Conservation (phyloP, 2,888 invertebrate genomes). For the Nezara viridula region DNA sequence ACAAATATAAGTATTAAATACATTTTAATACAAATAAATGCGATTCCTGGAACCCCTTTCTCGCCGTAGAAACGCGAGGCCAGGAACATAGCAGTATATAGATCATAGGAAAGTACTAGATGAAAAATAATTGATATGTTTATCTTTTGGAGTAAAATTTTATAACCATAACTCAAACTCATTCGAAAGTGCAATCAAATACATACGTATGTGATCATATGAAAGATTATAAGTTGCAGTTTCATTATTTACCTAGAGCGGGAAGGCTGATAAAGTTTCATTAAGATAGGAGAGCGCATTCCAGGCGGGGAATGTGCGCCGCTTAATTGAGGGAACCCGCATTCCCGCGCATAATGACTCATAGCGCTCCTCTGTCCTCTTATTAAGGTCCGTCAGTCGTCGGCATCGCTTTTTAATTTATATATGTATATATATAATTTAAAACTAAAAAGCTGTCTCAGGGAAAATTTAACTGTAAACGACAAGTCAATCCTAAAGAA, state of each 20-base stretch:
- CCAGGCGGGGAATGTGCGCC: conserved; percentile 19
- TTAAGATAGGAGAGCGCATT: conserved; percentile 35
- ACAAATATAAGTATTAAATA: too few relatives aligned
- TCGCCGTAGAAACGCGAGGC: too few relatives aligned
- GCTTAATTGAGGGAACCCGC: conserved; percentile 40
- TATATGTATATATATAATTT: background rate
- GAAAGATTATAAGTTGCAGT: background rate
- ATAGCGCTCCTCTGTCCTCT: background rate
- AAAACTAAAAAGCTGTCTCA: background rate
- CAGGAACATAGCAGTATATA: too few relatives aligned
- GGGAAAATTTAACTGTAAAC: too few relatives aligned
- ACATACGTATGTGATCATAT: background rate
- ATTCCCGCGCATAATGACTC: background rate
- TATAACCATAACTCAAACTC: background rate
- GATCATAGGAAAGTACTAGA: too few relatives aligned
- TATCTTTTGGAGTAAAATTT: too few relatives aligned
- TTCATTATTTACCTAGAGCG: conserved; percentile 14
- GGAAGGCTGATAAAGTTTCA: conserved; percentile 38
- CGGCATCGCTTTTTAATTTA: background rate
- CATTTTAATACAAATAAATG: too few relatives aligned
- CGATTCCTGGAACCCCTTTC: too few relatives aligned
- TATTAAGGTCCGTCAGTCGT: background rate
- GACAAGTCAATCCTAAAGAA: too few relatives aligned
- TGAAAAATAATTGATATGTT: too few relatives aligned
- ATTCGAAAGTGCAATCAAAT: background rate